Evolutionary conservation across 1,140 invertebrate species (phyloP), one percentile per base, ranked within the genome.

Genomic region (Drosophila willistoni): DNA sequence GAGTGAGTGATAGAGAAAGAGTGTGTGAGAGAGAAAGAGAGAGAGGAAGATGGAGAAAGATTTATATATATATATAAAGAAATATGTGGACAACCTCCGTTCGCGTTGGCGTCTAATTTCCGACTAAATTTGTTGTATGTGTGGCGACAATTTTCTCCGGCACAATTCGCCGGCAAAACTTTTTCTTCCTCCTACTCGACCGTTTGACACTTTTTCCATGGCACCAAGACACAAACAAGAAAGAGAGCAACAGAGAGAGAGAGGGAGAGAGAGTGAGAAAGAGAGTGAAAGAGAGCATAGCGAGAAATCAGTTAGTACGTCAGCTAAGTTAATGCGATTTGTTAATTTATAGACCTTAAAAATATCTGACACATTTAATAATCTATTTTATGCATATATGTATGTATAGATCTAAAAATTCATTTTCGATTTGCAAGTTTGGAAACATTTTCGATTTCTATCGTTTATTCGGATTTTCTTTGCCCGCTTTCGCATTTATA

Each of bases 41-140:
- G 51, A 59, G 22, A 7, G 14, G 22, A 29, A 2, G 55, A 34
- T 42, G 33, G 44, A 54, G 25, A 41, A n/a, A 25, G 42, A 55
- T 61, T 44, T 19, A 39, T n/a, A n/a, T 12, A 22, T 19, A 12
- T 36, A 17, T 34, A 36, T 59, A 17, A 19, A 51, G 7, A 51
- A 12, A 51, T 22, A 47, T 25, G 2, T n/a, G 29, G 34, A 36
- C 56, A 36, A 59, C 56, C 56, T 59, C 81, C 79, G 79, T 83
- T 83, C 83, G 83, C 83, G 67, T 79, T 86, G 83, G 67, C 83
- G 83, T 86, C 83, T 79, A 87, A 79, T 83, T 78, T 86, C 77
- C 84, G 76, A 86, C 83, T 86, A 73, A 86, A 71, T 41, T 41
- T 66, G 44, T 47, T 47, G 44, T 47, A 47, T 47, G 12, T 47